A percentile compares a stretch with the other conserved stretches of the same genome.
Conservation (phyloP, 2,113 vertebrate species). For the Neopipo cinnamomea region DNA sequence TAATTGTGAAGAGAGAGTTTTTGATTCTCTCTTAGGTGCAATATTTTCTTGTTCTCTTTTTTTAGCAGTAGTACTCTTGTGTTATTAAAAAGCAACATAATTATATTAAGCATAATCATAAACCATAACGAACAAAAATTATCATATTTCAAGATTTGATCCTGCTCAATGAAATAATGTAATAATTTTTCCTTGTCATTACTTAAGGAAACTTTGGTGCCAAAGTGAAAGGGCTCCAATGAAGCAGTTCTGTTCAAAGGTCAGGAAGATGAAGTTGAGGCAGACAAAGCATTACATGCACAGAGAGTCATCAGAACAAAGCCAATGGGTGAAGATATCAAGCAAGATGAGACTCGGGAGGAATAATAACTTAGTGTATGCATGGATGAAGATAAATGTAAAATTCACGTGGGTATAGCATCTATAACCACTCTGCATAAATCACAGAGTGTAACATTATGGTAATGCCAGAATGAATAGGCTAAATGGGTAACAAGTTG, state of each 20-base stretch:
- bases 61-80: not conserved
- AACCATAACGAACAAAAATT: not conserved
- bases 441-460: not conserved
- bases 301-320: not conserved
- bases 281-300: rapidly evolving
- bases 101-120: not conserved
- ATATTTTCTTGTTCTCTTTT: not conserved
- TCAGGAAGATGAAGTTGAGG: not conserved
- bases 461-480: not conserved
- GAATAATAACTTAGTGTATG: too few relatives aligned
- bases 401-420: not conserved
- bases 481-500: not conserved
- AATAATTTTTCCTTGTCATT: not conserved
- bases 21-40: not conserved
- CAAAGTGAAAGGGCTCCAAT: not conserved
- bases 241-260: not conserved
- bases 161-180: not conserved
- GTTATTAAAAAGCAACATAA: not conserved
- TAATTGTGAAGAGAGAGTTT: not conserved
- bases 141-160: not conserved
- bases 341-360: not conserved
- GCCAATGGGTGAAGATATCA: not conserved
- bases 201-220: not conserved
- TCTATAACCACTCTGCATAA: not conserved
- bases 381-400: not conserved